These are phyloP conservation scores for Montipora efflorescens DNA, from an alignment of 64 coral and sea anemone genomes.

Conservation along the genomic window DNA sequence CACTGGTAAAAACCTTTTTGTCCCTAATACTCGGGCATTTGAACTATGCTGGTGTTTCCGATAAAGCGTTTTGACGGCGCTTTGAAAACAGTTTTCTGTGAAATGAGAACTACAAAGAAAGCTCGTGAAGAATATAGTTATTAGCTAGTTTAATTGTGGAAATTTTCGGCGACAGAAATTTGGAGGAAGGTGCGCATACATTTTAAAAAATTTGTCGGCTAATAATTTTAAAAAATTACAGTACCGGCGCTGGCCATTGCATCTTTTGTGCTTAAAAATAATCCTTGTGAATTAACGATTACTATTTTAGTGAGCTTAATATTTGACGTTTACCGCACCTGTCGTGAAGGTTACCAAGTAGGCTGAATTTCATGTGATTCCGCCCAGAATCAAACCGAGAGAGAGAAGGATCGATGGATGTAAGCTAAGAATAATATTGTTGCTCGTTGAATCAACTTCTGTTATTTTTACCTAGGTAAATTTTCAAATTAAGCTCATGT, in stretches of 20 bases:
- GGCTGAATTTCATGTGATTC: not conserved
- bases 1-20: slow-evolving; percentile 64
- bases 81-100: not conserved
- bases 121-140: not conserved
- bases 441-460: not conserved
- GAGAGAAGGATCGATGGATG: not conserved
- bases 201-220: not conserved
- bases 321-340: not conserved
- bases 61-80: not conserved
- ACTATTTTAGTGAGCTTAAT: no score
- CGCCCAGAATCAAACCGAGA: not conserved
- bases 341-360: not conserved
- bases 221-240: not conserved
- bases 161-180: not conserved
- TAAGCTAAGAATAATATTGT: not conserved
- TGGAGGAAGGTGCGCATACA: not conserved
- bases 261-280: not conserved
- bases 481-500: not conserved
- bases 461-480: no score
- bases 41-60: not conserved
- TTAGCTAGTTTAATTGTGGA: not conserved
- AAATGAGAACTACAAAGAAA: not conserved
- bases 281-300: no score
- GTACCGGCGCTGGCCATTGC: not conserved
- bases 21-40: not conserved